Percentiles rank a stretch among this genome's conserved stretches.
Evolutionary conservation across 2,797 vertebrate genomes (phyloP).

Genomic region (Falco biarmicus): DNA sequence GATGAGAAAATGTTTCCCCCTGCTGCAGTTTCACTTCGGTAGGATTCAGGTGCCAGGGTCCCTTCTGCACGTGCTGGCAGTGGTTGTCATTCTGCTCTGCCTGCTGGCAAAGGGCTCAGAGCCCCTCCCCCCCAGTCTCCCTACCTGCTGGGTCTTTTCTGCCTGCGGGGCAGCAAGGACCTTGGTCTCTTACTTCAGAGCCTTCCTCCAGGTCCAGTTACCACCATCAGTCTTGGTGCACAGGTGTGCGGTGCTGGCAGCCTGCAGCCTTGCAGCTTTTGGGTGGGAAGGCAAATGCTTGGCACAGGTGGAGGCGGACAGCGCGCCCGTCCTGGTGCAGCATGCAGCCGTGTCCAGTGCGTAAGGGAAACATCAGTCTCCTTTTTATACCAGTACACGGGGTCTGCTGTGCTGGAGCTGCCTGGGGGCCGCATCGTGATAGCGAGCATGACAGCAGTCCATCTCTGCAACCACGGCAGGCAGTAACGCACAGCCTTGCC

Average conservation of each 20-base stretch:
- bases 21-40: not conserved
- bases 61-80: not conserved
- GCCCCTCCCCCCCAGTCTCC: not conserved
- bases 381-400: not conserved
- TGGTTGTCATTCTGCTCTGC: not conserved
- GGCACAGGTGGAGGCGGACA: not conserved
- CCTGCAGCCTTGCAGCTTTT: not conserved
- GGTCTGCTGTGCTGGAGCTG: not conserved
- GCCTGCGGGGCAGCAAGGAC: not conserved
- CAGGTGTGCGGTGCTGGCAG: not conserved
- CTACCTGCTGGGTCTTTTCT: not conserved
- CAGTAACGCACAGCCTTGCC: not conserved
- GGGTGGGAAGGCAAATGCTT: not conserved
- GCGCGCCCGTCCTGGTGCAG: not conserved
- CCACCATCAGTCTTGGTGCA: fast-evolving
- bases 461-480: fast-evolving
- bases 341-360: fast-evolving
- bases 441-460: not conserved
- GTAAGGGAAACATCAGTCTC: fast-evolving
- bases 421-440: not conserved
- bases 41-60: not conserved
- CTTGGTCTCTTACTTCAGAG: not conserved
- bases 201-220: not conserved
- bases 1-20: not conserved
- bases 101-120: not conserved